These are phyloP conservation scores for Microctonus hyperodae DNA, from an alignment of 2,888 invertebrate genomes.

Conservation along the genomic window DNA sequence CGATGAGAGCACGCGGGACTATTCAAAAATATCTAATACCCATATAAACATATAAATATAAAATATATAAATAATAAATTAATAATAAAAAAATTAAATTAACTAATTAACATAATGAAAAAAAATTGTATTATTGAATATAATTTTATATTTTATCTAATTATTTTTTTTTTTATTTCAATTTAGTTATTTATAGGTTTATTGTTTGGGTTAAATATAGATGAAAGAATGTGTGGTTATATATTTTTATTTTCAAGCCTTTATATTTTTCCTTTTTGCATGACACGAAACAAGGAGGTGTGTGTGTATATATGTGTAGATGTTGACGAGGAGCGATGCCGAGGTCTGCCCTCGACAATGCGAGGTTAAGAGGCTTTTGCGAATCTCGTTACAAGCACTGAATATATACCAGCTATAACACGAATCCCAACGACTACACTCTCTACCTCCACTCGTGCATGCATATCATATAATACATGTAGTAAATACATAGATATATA, in stretches of 20 bases:
- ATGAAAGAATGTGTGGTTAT: too few relatives aligned
- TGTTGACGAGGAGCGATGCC: slow-evolving; percentile 12
- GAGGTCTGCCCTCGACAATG: slow-evolving; percentile 42
- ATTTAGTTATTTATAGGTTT: neutral
- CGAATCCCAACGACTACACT: slow-evolving; percentile 55
- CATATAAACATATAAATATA: slow-evolving; percentile 9
- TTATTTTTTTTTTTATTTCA: neutral
- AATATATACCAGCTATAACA: slow-evolving; percentile 57
- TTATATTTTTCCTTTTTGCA: neutral
- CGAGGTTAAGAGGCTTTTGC: slow-evolving; percentile 56
- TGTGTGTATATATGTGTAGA: neutral
- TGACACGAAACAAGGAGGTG: neutral
- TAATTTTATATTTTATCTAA: neutral
- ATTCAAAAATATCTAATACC: slow-evolving; percentile 3
- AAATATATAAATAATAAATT: neutral
- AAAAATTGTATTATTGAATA: neutral
- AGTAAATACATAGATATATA: neutral
- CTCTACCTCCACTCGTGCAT: neutral
- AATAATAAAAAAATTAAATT: too few relatives aligned
- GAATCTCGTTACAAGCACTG: slow-evolving; percentile 60
- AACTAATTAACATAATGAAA: neutral
- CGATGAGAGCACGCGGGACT: neutral
- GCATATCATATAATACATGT: too few relatives aligned
- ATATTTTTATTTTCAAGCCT: neutral
- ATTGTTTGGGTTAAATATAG: too few relatives aligned